phyloP scores from a whole-genome alignment of 2,797 vertebrate genomes.

The Morelia viridis region DNA sequence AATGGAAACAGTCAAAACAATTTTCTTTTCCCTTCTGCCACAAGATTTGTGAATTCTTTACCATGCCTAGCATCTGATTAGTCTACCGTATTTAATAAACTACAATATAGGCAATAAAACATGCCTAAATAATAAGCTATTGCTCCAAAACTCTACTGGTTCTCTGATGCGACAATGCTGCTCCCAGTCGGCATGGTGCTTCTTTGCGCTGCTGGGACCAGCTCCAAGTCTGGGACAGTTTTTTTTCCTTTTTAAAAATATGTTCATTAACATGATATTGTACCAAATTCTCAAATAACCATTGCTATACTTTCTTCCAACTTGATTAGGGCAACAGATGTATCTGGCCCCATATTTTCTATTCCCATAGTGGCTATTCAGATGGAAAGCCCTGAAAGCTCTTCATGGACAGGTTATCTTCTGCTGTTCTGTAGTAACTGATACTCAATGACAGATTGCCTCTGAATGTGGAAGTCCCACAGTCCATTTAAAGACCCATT shows the following conservation, averaged over 20 bases:
- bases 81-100: background rate
- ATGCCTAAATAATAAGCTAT: background rate
- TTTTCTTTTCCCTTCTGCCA: constrained; percentile 12
- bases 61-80: constrained; percentile 21
- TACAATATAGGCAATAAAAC: background rate
- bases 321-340: background rate
- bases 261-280: background rate
- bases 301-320: background rate
- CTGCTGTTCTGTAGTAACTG: background rate
- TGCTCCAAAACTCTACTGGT: background rate
- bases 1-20: constrained; percentile 15
- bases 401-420: background rate
- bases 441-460: background rate
- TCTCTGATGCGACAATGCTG: background rate
- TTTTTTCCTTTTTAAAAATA: background rate
- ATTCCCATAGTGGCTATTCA: background rate
- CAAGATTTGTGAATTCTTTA: constrained; percentile 6
- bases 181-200: background rate
- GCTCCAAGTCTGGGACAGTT: background rate
- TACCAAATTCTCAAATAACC: background rate
- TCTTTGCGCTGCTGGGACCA: background rate
- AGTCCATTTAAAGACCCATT: background rate
- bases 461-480: background rate
- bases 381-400: background rate
- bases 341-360: background rate